Conservation (phyloP, 1,140 invertebrate species). For the Sycophaga agraensis region DNA sequence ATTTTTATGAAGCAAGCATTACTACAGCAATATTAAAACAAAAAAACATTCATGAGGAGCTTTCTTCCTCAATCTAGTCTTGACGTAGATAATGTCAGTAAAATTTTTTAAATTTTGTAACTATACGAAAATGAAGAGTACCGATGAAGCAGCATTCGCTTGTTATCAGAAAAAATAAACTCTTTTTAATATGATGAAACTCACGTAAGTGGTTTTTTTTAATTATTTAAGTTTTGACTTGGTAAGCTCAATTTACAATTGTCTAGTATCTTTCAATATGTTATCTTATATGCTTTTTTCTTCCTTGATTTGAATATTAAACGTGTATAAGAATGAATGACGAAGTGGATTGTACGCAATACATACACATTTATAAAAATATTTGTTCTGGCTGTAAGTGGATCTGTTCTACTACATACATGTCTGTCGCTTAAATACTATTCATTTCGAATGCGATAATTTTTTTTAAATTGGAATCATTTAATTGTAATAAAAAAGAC, state of each 20-base stretch:
- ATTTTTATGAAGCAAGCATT: no score
- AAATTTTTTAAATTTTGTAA: no score
- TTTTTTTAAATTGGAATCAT: constrained; percentile 13
- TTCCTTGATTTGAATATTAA: not conserved
- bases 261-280: not conserved
- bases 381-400: constrained; percentile 16
- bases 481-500: constrained; percentile 9
- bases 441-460: not conserved
- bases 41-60: no score
- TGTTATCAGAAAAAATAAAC: not conserved
- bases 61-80: no score
- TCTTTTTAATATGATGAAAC: constrained; percentile 17
- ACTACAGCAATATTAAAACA: no score
- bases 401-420: not conserved
- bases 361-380: not conserved
- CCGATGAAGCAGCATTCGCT: not conserved
- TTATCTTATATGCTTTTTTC: not conserved
- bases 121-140: constrained; percentile 11
- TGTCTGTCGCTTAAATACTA: constrained; percentile 4
- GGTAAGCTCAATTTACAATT: constrained; percentile 1
- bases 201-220: constrained; percentile 16
- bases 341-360: constrained; percentile 1
- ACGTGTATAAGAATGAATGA: not conserved
- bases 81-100: no score
- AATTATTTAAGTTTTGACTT: constrained; percentile 8